phyloP scores from a whole-genome alignment of 2,888 invertebrate species.

The Erebia epiphron region DNA sequence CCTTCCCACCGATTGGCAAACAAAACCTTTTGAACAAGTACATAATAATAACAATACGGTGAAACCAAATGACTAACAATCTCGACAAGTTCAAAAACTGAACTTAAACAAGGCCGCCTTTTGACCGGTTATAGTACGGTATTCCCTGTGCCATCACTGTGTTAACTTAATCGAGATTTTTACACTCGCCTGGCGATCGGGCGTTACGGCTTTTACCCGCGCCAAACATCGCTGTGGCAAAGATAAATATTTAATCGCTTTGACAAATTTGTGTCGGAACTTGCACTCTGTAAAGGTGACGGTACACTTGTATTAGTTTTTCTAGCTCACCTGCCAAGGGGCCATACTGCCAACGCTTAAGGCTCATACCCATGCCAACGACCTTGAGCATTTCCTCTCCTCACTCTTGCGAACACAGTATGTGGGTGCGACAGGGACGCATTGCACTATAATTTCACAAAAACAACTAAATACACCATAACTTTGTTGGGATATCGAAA shows the following conservation, averaged over 20 bases:
- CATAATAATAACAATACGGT: too few relatives aligned
- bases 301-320: slow-evolving; percentile 2
- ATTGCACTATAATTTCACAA: too few relatives aligned
- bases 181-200: slow-evolving; percentile 60
- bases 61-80: too few relatives aligned
- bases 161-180: slow-evolving; percentile 36
- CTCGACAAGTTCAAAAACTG: neutral
- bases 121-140: slow-evolving; percentile 29
- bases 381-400: too few relatives aligned
- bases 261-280: slow-evolving; percentile 68
- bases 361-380: too few relatives aligned
- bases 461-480: too few relatives aligned
- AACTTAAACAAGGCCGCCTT: slow-evolving; percentile 20
- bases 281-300: slow-evolving; percentile 49
- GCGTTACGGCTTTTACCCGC: slow-evolving; percentile 73
- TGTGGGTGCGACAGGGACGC: too few relatives aligned
- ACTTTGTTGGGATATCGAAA: too few relatives aligned
- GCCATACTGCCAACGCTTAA: too few relatives aligned
- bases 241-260: slow-evolving; percentile 43
- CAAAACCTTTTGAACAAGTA: too few relatives aligned
- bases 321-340: neutral
- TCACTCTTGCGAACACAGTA: too few relatives aligned
- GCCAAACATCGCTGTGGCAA: slow-evolving; percentile 57
- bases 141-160: slow-evolving; percentile 10
- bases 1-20: too few relatives aligned